A percentile compares a stretch with the other conserved stretches of the same genome.
These are phyloP conservation scores for Pelvicachromis taeniatus DNA, from an alignment of 2,113 vertebrate genomes.

Conservation along the genomic window DNA sequence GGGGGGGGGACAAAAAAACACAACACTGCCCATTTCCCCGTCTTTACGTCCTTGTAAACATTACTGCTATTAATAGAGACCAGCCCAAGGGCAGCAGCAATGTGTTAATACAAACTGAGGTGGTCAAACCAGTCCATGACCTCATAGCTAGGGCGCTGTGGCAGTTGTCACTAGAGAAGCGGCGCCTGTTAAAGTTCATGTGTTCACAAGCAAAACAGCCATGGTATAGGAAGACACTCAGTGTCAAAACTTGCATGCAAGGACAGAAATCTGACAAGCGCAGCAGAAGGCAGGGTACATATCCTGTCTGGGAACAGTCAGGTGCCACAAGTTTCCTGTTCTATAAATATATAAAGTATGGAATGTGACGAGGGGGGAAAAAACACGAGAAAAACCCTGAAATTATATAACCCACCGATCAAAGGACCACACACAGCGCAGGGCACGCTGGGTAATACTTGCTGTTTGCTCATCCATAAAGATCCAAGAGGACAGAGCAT, in stretches of 20 bases:
- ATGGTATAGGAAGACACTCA: not conserved
- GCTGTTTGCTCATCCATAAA: conserved; percentile 66
- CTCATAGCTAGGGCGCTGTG: conserved; percentile 33
- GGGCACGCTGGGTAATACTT: conserved; percentile 41
- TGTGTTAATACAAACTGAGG: conserved; percentile 48
- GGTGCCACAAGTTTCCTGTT: conserved; percentile 63
- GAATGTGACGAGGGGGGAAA: conserved; percentile 23
- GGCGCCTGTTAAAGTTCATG: not conserved
- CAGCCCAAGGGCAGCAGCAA: conserved; percentile 42
- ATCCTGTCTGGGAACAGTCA: conserved; percentile 53
- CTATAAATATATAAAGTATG: conserved; percentile 61
- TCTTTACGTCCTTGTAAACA: conserved; percentile 54
- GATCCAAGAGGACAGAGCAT: conserved; percentile 44
- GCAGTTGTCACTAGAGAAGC: conserved; percentile 35
- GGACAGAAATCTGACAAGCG: conserved; percentile 29
- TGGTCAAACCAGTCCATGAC: conserved; percentile 61
- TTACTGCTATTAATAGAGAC: conserved; percentile 56
- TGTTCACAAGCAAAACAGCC: not conserved
- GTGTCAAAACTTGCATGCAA: conserved; percentile 1
- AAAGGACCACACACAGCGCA: conserved; percentile 24
- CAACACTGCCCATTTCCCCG: not conserved
- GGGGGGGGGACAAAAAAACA: not conserved
- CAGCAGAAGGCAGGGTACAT: conserved; percentile 16
- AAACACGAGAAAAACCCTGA: conserved; percentile 16
- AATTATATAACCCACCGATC: conserved; percentile 48